These are phyloP conservation scores for Pristionchus arcanus DNA, from an alignment of 2,888 invertebrate species.

Conservation along the genomic window DNA sequence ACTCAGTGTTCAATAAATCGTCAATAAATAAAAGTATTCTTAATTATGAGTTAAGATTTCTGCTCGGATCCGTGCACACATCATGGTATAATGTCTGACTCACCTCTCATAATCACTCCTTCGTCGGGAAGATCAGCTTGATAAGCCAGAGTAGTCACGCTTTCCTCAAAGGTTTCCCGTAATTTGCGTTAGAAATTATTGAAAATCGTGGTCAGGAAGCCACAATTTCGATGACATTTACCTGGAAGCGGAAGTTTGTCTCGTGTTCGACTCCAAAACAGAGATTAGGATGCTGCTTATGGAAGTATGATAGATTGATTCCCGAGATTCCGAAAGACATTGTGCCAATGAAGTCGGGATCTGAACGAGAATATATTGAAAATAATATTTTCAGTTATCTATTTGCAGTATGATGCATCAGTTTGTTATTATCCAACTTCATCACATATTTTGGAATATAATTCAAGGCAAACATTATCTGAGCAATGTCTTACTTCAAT, in stretches of 20 bases:
- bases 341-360: conserved; percentile 82
- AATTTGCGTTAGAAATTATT: not conserved
- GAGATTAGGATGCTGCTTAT: conserved; percentile 86
- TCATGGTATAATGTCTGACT: conserved; percentile 60
- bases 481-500: too few species aligned
- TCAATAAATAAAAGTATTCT: too few species aligned
- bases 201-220: not conserved
- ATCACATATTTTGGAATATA: too few species aligned
- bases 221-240: not conserved
- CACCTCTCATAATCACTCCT: conserved; percentile 94
- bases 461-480: too few species aligned
- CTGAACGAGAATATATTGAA: conserved; percentile 78
- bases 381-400: not conserved
- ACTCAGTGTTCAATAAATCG: too few species aligned
- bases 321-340: conserved; percentile 85
- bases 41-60: not conserved
- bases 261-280: conserved; percentile 92
- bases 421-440: too few species aligned
- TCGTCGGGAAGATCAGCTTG: conserved; percentile 95
- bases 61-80: not conserved
- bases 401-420: not conserved
- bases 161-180: conserved; percentile 36
- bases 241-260: conserved; percentile 86
- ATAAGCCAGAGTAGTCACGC: conserved; percentile 91
- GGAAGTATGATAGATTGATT: conserved; percentile 91